A percentile compares a stretch with the other conserved stretches of the same genome.
phyloP scores from a whole-genome alignment of 2,888 invertebrate species.

The Shargacucullia verbasci region DNA sequence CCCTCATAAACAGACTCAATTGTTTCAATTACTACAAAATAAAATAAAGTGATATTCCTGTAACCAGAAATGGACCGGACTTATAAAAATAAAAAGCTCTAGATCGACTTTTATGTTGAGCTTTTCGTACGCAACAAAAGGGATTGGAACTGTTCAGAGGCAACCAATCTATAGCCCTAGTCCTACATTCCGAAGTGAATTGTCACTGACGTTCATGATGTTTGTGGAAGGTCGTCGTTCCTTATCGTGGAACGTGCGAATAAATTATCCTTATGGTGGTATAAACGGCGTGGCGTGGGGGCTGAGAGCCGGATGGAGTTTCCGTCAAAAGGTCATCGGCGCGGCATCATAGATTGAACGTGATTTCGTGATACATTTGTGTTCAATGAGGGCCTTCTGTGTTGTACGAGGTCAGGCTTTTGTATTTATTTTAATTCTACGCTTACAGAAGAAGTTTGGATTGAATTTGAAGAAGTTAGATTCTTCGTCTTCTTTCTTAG shows the following conservation, averaged over 20 bases:
- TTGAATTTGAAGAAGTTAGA: no score
- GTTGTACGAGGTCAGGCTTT: no score
- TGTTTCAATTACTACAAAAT: no score
- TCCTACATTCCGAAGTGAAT: constrained; percentile 33
- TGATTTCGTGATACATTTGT: constrained; percentile 18
- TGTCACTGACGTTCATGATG: constrained; percentile 33
- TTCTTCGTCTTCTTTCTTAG: no score
- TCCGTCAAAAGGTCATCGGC: constrained; percentile 61
- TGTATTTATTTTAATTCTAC: no score
- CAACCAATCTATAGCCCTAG: constrained; percentile 26
- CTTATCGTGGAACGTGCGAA: constrained; percentile 55
- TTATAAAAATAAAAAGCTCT: constrained; percentile 7
- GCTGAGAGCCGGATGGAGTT: constrained; percentile 54
- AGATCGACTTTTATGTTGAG: constrained; percentile 9
- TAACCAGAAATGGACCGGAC: background rate
- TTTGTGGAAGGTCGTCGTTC: constrained; percentile 42
- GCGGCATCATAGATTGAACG: constrained; percentile 24
- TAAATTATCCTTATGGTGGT: constrained; percentile 66
- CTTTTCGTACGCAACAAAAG: constrained; percentile 28
- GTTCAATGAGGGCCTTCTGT: background rate
- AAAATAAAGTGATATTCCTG: no score
- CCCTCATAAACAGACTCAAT: no score
- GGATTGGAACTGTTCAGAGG: constrained; percentile 28
- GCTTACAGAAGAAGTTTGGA: no score
- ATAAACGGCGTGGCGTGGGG: constrained; percentile 49